Evolutionary conservation across 2,113 vertebrate species (phyloP), one percentile per base, ranked within the genome.

Genomic region (Ceuthmochares aereus): DNA sequence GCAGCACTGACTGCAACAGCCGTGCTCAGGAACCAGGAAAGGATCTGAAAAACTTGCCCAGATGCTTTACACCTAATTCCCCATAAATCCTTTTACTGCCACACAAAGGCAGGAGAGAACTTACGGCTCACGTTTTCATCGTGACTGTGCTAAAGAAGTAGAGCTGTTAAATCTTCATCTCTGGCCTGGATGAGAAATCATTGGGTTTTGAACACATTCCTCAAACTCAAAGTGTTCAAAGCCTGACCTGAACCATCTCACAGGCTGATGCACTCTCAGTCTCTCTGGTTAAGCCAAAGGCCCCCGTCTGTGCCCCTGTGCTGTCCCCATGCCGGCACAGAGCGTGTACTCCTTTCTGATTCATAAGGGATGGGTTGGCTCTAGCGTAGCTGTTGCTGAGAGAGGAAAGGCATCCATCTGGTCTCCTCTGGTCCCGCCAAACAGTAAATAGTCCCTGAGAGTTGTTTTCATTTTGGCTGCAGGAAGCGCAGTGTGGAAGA

Each of bases 401-500:
- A 49, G 18, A 64, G 32, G n/a, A 51, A 56, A 26, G 56, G 64
- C 30, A 37, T 47, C 70, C 69, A n/a, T 58, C 76, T 78, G 76
- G n/a, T n/a, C n/a, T n/a, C n/a, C 80, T 62, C 62, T 51, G 12
- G 30, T 81, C 37, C 37, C 68, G 10, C 36, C 6, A 1, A 45
- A 15, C 69, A 66, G 58, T 32, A 59, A 42, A 32, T 47, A 43
- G 34, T 43, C 73, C 23, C 79, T 96, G 58, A 87, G 45, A 62
- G 14, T 11, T 93, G 68, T 43, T 64, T 66, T 84, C 51, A 6
- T 88, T 86, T 63, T 84, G 90, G 66, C 84, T 76, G 21, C 94
- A 99, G 99, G 96, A 99, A 99, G 95, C 99, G 99, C 43, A 69
- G 97, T 0, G 86, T 91, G 3, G 97, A 98, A 15, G 98, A 98